Evolutionary conservation across 2,888 invertebrate species (phyloP).

Genomic region (Ormyrus rosae): DNA sequence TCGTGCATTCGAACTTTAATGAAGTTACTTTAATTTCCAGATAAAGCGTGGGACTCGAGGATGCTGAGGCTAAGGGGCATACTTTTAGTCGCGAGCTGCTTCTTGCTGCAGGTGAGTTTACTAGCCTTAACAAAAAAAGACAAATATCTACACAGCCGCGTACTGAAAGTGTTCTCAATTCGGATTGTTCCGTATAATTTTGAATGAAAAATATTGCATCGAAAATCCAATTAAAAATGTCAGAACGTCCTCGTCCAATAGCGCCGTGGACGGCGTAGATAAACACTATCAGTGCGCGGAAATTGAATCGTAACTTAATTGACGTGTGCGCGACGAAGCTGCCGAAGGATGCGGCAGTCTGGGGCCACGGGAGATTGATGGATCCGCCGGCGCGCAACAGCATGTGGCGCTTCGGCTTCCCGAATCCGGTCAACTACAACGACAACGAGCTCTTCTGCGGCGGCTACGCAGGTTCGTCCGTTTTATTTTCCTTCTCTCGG

Average conservation of each 20-base stretch:
- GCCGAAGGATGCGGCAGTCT: slow-evolving; percentile 71
- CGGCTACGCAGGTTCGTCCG: slow-evolving; percentile 85
- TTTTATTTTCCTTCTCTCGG: not conserved
- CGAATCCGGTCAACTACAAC: slow-evolving; percentile 95
- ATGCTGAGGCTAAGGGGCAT: slow-evolving; percentile 2
- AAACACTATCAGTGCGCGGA: no score
- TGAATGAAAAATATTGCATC: no score
- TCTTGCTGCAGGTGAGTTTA: slow-evolving; percentile 15
- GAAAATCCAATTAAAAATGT: no score
- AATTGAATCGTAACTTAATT: not conserved
- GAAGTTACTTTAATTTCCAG: no score
- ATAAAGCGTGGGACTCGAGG: no score
- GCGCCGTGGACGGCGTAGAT: no score
- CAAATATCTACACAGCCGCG: no score
- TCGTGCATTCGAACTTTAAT: no score
- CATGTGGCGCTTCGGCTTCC: slow-evolving; percentile 96
- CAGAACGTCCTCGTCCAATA: no score
- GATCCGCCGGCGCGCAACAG: slow-evolving; percentile 95
- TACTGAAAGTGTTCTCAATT: not conserved
- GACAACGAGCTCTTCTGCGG: slow-evolving; percentile 96
- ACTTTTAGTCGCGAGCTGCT: slow-evolving; percentile 12
- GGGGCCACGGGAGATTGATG: slow-evolving; percentile 91
- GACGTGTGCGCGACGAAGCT: not conserved
- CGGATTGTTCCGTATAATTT: no score
- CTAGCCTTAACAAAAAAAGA: no score